These are phyloP conservation scores for Puffinus mauretanicus DNA, from an alignment of 2,113 vertebrate genomes.

Conservation along the genomic window DNA sequence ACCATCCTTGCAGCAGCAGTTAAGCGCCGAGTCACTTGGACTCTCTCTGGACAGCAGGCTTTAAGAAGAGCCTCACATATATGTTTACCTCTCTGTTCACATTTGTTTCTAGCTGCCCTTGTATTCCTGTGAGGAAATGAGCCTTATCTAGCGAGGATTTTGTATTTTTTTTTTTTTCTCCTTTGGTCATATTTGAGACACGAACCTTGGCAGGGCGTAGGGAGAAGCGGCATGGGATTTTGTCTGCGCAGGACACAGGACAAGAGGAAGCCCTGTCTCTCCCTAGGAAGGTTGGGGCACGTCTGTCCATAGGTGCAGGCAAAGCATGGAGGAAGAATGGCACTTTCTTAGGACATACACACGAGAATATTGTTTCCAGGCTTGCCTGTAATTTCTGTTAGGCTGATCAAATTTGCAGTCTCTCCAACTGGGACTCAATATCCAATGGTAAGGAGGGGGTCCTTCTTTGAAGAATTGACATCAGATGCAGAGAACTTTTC, in stretches of 20 bases:
- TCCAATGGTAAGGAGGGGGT: constrained; percentile 52
- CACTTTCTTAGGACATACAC: constrained; percentile 24
- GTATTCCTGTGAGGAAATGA: neutral
- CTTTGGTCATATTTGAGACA: neutral
- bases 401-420: constrained; percentile 58
- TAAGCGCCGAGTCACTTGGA: neutral
- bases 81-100: neutral
- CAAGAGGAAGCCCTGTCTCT: neutral
- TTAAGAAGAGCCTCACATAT: neutral
- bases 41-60: neutral
- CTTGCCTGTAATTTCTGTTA: constrained; percentile 45
- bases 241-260: neutral
- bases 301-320: neutral
- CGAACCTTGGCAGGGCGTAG: neutral
- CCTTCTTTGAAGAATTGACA: constrained; percentile 68
- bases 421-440: constrained; percentile 60
- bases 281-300: neutral
- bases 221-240: neutral
- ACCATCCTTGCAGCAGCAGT: neutral
- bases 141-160: neutral
- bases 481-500: constrained; percentile 70
- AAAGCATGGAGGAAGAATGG: neutral
- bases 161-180: neutral
- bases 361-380: constrained; percentile 69
- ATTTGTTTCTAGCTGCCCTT: neutral